Base-by-base conservation (phyloP, 2,797 vertebrate genomes). In the Sebastes oblongus region DNA sequence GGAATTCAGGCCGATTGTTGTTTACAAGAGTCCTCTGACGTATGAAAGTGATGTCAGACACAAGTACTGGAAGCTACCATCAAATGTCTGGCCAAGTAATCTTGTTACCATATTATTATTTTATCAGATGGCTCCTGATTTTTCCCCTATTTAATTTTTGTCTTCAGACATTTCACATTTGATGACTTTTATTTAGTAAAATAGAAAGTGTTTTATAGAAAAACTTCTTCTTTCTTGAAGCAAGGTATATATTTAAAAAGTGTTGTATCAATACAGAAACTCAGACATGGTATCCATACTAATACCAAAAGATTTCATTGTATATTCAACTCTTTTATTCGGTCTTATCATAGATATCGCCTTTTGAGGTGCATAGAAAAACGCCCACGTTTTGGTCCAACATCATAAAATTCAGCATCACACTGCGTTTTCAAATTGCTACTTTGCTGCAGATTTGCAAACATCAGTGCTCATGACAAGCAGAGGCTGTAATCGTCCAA, bases 1-100 rank as follows among this genome's bases (percentile, higher is more conserved):
- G 59, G 29, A 66, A 77, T 75, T 72, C 14, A 1, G 62, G 27
- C 14, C 5, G 29, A 72, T 79, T 76, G 72, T 65, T 83, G 75
- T 88, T 83, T 75, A 80, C 71, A 46, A 50, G 71, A 68, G 25
- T 58, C 8, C 25, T 9, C 62, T 75, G 50, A 74, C 7, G 14
- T 54, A 66, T 34, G 72, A 59, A 60, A 27, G 52, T 78, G 79
- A 83, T n/a, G 77, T 80, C 83, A 73, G 62, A 59, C 13, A 58
- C 34, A 58, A 25, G 18, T 29, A 18, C 34, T 25, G n/a, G 55
- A 55, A 52, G 14, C 29, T 29, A 58, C 2, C n/a, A 18, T 59
- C 18, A 1, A 39, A 18, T 34, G 30, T 62, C 9, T 3, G 4
- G 2, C 14, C 39, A 5, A 62, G 20, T 36, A 13, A 62, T 34